A percentile compares a stretch with the other conserved stretches of the same genome.
Conservation (phyloP, 2,797 vertebrate genomes). For the Thripadectes ignobilis region DNA sequence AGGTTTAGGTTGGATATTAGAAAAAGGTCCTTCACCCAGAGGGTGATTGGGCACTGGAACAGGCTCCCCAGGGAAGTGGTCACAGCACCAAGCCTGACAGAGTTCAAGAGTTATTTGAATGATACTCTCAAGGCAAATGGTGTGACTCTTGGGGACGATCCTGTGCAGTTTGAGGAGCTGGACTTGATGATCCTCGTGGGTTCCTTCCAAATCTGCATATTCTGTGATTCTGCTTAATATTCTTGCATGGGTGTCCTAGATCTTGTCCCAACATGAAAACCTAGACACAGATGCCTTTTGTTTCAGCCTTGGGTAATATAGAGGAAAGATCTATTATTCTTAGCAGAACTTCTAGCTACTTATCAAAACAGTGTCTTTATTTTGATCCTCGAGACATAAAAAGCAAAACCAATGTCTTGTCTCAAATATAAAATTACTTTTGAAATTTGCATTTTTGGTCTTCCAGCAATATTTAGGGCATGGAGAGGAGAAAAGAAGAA, state of each 20-base stretch:
- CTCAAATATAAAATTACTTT: not conserved
- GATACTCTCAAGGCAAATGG: not conserved
- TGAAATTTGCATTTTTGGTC: not conserved
- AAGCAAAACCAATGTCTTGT: not conserved
- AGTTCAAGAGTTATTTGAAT: not conserved
- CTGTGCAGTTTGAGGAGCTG: not conserved
- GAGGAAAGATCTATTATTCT: not conserved
- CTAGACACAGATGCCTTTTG: not conserved
- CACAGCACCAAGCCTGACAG: not conserved
- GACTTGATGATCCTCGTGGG: no score
- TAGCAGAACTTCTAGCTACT: not conserved
- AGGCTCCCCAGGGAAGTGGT: not conserved
- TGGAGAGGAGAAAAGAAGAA: not conserved
- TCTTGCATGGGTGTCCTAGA: not conserved
- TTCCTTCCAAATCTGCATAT: not conserved
- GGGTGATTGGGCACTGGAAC: not conserved
- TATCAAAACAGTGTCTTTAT: not conserved
- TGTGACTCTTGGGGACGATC: not conserved
- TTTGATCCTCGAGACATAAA: not conserved
- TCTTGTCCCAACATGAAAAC: not conserved
- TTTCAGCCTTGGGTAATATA: not conserved
- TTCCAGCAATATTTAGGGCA: not conserved
- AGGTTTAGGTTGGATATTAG: not conserved
- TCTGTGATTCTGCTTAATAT: not conserved
- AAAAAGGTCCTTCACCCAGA: not conserved